A percentile compares a stretch with the other conserved stretches of the same genome.
These are phyloP conservation scores for Agraylea sexmaculata DNA, from an alignment of 1,140 invertebrate genomes.

Conservation along the genomic window DNA sequence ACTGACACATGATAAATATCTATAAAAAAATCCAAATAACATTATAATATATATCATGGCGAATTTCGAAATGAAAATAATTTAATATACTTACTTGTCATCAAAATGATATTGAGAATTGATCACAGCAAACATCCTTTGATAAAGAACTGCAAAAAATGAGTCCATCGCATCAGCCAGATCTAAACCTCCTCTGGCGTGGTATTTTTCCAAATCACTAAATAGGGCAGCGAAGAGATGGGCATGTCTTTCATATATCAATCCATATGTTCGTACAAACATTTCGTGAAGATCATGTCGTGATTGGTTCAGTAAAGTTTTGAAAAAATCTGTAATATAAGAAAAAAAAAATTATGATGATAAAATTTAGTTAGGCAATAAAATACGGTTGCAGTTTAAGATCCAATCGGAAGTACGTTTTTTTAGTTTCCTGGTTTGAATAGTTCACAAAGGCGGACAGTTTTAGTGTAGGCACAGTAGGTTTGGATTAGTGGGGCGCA, in stretches of 20 bases:
- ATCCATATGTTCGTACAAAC: conserved; percentile 91
- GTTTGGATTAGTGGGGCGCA: too few species aligned
- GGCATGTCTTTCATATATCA: conserved; percentile 88
- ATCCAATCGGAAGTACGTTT: too few species aligned
- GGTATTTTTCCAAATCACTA: conserved; percentile 81
- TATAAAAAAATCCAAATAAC: conserved; percentile 23
- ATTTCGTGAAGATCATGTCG: conserved; percentile 81
- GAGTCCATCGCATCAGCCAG: conserved; percentile 77
- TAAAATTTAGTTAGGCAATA: not conserved
- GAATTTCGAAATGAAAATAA: conserved; percentile 9
- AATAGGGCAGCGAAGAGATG: conserved; percentile 89
- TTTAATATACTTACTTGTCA: conserved; percentile 52
- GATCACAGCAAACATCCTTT: conserved; percentile 92
- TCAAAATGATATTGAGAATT: conserved; percentile 85
- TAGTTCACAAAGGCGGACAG: too few species aligned
- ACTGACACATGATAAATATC: conserved; percentile 74
- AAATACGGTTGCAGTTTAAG: too few species aligned
- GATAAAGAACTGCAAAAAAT: conserved; percentile 87
- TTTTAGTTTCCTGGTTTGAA: too few species aligned
- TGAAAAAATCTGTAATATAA: conserved; percentile 68
- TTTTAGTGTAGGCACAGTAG: too few species aligned
- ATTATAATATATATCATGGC: not conserved
- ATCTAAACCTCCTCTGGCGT: conserved; percentile 67
- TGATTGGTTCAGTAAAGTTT: conserved; percentile 67
- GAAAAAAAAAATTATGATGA: conserved; percentile 11